phyloP scores from a whole-genome alignment of 2,888 invertebrate species.

The Drosophila crucigera region DNA sequence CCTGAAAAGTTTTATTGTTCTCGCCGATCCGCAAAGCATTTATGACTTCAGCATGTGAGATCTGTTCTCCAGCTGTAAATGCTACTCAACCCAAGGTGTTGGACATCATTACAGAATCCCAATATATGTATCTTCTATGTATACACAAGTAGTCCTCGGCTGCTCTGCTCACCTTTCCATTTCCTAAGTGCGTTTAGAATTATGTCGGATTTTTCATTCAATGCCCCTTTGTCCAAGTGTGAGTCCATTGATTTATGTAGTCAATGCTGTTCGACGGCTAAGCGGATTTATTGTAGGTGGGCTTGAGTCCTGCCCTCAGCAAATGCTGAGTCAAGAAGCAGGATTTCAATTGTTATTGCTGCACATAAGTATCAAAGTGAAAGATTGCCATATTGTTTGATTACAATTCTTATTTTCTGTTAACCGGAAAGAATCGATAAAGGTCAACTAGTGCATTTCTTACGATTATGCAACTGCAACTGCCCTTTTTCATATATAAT shows the following conservation, averaged over 20 bases:
- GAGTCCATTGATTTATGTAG: conserved; percentile 76
- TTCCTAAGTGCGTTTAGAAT: conserved; percentile 30
- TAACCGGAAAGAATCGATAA: conserved; percentile 48
- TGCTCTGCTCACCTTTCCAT: background rate
- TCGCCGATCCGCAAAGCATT: conserved; percentile 50
- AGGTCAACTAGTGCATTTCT: conserved; percentile 11
- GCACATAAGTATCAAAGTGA: conserved; percentile 41
- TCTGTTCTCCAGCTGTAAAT: conserved; percentile 65
- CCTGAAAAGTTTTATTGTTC: conserved; percentile 57
- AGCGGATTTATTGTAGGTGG: conserved; percentile 72
- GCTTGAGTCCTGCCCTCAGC: conserved; percentile 58
- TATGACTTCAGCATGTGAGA: conserved; percentile 68
- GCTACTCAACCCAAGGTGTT: conserved; percentile 45
- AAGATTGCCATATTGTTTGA: conserved; percentile 67
- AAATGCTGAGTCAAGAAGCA: conserved; percentile 45
- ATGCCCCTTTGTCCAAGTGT: conserved; percentile 30
- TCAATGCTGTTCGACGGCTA: conserved; percentile 40
- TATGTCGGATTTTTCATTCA: conserved; percentile 71
- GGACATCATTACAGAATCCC: conserved; percentile 39
- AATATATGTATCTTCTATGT: background rate
- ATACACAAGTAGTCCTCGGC: conserved; percentile 7
- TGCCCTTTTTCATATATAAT: background rate
- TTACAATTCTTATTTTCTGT: conserved; percentile 39
- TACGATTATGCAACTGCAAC: conserved; percentile 9
- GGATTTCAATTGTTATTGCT: conserved; percentile 27